phyloP scores from a whole-genome alignment of 2,797 vertebrate species.

The Oryzias sinensis region DNA sequence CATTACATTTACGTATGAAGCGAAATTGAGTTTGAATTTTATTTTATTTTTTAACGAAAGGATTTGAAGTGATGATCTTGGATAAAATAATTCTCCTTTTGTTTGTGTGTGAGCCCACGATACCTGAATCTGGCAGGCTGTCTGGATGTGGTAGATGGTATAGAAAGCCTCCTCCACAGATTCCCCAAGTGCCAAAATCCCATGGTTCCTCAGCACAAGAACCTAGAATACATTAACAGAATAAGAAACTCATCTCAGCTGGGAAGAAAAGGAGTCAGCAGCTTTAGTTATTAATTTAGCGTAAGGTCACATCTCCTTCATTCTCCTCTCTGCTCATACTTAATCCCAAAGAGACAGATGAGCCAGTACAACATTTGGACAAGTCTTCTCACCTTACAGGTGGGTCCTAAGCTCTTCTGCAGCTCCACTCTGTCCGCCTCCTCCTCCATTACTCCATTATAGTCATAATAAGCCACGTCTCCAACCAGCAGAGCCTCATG shows the following conservation, averaged over 20 bases:
- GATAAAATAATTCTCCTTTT: background rate
- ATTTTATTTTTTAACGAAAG: too few relatives aligned
- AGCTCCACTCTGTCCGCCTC: conserved; percentile 90
- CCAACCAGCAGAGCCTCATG: conserved; percentile 92
- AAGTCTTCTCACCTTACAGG: conserved; percentile 86
- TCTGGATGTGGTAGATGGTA: conserved; percentile 92
- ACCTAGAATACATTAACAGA: conserved; percentile 74
- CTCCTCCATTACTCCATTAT: conserved; percentile 89
- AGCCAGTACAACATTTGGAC: background rate
- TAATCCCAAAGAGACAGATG: conserved; percentile 3
- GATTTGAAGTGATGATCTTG: background rate
- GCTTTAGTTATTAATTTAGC: conserved; percentile 21
- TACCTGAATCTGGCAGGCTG: conserved; percentile 96
- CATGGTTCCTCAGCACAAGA: conserved; percentile 89
- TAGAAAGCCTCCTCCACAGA: conserved; percentile 96
- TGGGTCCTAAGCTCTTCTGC: conserved; percentile 95
- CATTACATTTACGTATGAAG: too few relatives aligned
- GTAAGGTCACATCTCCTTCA: conserved; percentile 6
- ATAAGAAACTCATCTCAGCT: conserved; percentile 2
- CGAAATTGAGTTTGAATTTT: too few relatives aligned
- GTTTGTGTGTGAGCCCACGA: conserved; percentile 16
- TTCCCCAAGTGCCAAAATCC: conserved; percentile 91
- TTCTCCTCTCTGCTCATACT: conserved; percentile 9
- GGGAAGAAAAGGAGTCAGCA: background rate
- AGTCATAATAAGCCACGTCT: conserved; percentile 90